phyloP scores from a whole-genome alignment of 2,888 invertebrate genomes.

The Tetrapedia diversipes region DNA sequence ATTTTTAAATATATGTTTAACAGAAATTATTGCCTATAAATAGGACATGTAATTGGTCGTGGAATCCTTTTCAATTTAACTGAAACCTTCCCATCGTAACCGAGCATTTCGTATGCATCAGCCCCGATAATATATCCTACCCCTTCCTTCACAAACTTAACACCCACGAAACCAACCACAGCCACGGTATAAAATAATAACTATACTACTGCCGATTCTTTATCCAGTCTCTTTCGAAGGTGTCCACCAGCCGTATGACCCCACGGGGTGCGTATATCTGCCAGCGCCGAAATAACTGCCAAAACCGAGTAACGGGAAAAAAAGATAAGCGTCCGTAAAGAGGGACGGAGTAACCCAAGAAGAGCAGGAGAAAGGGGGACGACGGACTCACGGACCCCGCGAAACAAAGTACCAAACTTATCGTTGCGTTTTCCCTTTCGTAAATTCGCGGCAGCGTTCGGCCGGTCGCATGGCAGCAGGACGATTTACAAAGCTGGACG shows the following conservation, averaged over 20 bases:
- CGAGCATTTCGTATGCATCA: no score
- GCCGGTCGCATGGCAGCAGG: constrained; percentile 33
- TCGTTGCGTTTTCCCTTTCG: constrained; percentile 48
- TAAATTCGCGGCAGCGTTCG: constrained; percentile 53
- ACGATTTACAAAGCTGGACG: constrained; percentile 69
- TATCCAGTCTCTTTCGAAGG: constrained; percentile 23
- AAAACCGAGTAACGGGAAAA: neutral
- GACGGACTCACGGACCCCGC: constrained; percentile 26
- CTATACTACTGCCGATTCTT: constrained; percentile 13
- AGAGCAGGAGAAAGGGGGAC: constrained; percentile 23
- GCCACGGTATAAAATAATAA: constrained; percentile 27
- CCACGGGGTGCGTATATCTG: constrained; percentile 54
- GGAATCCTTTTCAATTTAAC: no score
- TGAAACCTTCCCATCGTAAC: no score
- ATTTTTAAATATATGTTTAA: no score
- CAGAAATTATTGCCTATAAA: no score
- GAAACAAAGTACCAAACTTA: constrained; percentile 59
- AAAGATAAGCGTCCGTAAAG: neutral
- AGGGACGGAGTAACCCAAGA: neutral
- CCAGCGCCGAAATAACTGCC: constrained; percentile 1
- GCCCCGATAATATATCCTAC: no score
- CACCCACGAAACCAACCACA: neutral
- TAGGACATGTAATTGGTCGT: no score
- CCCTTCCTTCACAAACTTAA: neutral
- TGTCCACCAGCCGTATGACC: constrained; percentile 35